Evolutionary conservation across 2,797 vertebrate species (phyloP).

Genomic region (Amniataba percoides): DNA sequence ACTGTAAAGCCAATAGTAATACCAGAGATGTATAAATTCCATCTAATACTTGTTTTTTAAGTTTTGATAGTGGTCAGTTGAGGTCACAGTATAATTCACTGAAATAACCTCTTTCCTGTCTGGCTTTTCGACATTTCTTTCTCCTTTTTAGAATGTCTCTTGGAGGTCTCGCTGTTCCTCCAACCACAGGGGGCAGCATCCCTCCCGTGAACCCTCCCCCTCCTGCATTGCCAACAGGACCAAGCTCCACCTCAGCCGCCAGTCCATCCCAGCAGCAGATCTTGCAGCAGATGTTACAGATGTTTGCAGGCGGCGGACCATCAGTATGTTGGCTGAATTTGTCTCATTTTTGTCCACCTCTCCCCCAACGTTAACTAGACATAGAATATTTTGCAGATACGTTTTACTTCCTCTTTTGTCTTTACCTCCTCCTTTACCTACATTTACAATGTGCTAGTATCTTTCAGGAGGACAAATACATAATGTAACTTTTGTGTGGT

Average conservation of each 20-base stretch:
- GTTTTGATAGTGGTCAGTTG: neutral
- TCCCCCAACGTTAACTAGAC: neutral
- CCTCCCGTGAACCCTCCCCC: slow-evolving; percentile 75
- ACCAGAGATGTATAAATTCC: neutral
- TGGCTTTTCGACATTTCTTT: neutral
- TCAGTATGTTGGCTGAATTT: slow-evolving; percentile 79
- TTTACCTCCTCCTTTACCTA: too few relatives aligned
- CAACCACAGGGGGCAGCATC: slow-evolving; percentile 65
- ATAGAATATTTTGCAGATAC: neutral
- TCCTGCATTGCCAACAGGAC: slow-evolving; percentile 79
- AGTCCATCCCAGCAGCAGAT: slow-evolving; percentile 88
- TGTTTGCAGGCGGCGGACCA: slow-evolving; percentile 87
- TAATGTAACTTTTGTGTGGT: too few relatives aligned
- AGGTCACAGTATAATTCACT: neutral
- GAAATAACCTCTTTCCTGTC: neutral
- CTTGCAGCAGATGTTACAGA: slow-evolving; percentile 95
- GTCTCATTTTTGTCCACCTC: neutral
- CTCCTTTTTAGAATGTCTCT: slow-evolving; percentile 81
- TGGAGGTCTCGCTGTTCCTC: slow-evolving; percentile 80
- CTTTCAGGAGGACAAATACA: neutral
- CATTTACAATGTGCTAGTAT: too few relatives aligned
- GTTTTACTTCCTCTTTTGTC: neutral
- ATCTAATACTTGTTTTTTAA: neutral
- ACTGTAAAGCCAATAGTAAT: neutral
- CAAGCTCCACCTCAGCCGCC: slow-evolving; percentile 74